Conservation (phyloP, 2,888 invertebrate species). For the Acrobasis repandana region DNA sequence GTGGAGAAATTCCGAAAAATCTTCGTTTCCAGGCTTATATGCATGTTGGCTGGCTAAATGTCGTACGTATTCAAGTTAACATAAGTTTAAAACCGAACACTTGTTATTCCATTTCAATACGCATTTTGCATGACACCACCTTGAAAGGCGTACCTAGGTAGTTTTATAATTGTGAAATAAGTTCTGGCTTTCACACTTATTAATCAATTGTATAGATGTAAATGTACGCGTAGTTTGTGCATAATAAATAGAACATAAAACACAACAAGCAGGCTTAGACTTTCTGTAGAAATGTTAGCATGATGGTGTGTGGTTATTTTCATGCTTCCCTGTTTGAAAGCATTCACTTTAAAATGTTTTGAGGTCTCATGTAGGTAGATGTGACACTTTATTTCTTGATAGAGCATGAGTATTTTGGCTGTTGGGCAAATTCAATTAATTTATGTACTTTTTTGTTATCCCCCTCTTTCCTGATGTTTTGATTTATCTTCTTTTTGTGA, state of each 20-base stretch:
- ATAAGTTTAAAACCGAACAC: constrained; percentile 14
- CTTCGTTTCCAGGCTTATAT: constrained; percentile 37
- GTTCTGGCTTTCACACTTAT: not conserved
- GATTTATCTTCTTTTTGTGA: constrained; percentile 6
- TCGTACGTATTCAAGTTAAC: constrained; percentile 35
- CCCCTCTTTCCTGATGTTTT: not conserved
- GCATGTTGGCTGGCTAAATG: constrained; percentile 38
- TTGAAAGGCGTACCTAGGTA: constrained; percentile 61
- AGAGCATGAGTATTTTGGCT: not conserved
- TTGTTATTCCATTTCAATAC: constrained; percentile 44
- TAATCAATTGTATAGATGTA: not conserved
- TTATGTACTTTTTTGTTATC: not conserved
- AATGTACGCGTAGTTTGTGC: not conserved
- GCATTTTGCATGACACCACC: constrained; percentile 74
- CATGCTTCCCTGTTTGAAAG: constrained; percentile 8
- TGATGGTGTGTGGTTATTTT: constrained; percentile 17
- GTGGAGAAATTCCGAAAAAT: constrained; percentile 35
- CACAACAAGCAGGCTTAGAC: constrained; percentile 1
- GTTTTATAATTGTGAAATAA: constrained; percentile 34
- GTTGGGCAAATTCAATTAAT: constrained; percentile 7
- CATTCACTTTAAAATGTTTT: not conserved
- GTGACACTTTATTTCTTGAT: not conserved
- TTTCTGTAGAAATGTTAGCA: constrained; percentile 12
- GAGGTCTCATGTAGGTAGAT: too few species aligned
- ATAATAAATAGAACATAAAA: not conserved